Evolutionary conservation across 2,888 invertebrate genomes (phyloP), one percentile per base, ranked within the genome.

Genomic region (Unio delphinus): DNA sequence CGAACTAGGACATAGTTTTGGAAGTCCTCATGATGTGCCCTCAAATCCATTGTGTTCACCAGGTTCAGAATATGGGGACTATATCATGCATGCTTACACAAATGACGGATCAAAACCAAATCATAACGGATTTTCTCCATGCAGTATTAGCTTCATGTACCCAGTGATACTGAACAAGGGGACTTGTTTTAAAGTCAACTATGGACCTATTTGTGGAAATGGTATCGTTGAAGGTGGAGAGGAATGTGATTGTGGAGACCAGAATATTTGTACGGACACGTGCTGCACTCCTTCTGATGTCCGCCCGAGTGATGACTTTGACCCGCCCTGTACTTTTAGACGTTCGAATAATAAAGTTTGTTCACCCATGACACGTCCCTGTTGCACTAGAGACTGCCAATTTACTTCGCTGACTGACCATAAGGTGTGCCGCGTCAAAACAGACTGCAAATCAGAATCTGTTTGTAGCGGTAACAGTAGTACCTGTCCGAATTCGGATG

Each of bases 1-100:
- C 70, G 88, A 88, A 71, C 66, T 87, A 15, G 88, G 87, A 20
- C 88, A 88, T 71, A 81, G 78, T 72, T 86, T 88, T 74, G 88
- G 88, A 15, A 82, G 85, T 70, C 72, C 71, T 20, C 87, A 87
- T 69, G 86, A 87, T 67, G 59, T 69, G 18, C 58, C 61, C 0
- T 55, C 45, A 20, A 63, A 75, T n/a, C 15, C 54, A n/a, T 7
- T 30, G 6, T 84, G 85, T 72, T 61, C 76, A 18, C 80, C 83
- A 8, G 76, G 68, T 56, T 75, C 70, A 8, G 56, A 64, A 15
- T 75, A 70, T 61, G 86, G 87, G 1, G 83, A 83, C 68, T 87
- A 72, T 71, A 61, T 87, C 23, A 87, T 87, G 87, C 80, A 79
- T 73, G 78, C 85, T 5, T 79, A 78, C 55, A 72, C 83, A 15